phyloP scores from a whole-genome alignment of 92 coral and sea anemone species.

The Porites cylindrica region DNA sequence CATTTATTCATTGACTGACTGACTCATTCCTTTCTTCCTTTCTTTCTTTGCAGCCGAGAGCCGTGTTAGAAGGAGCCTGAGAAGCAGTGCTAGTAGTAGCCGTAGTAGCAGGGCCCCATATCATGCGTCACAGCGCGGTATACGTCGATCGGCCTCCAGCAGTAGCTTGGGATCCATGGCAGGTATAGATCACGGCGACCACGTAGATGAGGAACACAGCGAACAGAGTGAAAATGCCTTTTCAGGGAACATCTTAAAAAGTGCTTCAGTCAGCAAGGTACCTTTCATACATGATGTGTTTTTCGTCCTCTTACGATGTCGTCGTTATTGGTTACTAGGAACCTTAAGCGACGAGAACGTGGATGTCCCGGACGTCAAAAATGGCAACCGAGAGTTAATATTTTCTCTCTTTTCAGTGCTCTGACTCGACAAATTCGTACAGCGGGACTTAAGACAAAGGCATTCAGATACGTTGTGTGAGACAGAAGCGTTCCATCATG shows the following conservation, averaged over 20 bases:
- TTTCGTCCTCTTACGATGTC: background rate
- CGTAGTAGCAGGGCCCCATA: constrained; percentile 82
- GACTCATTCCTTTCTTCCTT: background rate
- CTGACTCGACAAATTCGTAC: no score
- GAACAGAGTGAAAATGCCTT: constrained; percentile 35
- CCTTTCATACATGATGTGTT: background rate
- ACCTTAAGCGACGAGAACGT: no score
- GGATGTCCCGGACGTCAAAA: no score
- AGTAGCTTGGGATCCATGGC: constrained; percentile 71
- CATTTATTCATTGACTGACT: background rate
- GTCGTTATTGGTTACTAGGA: background rate
- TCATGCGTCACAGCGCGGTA: constrained; percentile 61
- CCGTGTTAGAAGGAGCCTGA: constrained; percentile 68
- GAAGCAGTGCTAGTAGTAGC: constrained; percentile 62
- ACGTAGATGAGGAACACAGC: constrained; percentile 34
- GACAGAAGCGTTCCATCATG: no score
- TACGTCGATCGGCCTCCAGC: constrained; percentile 79
- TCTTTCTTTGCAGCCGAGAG: constrained; percentile 38
- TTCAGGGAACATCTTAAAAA: constrained; percentile 16
- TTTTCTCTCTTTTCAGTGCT: no score
- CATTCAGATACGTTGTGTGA: no score
- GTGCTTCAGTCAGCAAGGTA: constrained; percentile 20
- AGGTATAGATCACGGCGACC: constrained; percentile 57
- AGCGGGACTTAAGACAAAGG: no score
- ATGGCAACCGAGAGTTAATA: no score